These are phyloP conservation scores for Cydia splendana DNA, from an alignment of 1,140 invertebrate genomes.

Conservation along the genomic window DNA sequence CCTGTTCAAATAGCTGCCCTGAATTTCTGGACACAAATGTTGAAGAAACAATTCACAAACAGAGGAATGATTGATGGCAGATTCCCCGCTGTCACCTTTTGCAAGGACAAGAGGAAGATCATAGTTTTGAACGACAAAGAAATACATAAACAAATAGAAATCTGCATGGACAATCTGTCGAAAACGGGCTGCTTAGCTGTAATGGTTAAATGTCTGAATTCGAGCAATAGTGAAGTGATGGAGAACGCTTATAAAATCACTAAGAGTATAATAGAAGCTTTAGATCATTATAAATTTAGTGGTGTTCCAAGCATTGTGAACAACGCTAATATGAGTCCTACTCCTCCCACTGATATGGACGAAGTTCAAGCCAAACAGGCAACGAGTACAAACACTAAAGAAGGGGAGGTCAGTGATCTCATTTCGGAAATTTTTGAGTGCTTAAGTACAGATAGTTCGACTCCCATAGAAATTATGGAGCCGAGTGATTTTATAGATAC, in stretches of 20 bases:
- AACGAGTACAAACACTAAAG: neutral
- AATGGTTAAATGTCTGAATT: conserved; percentile 80
- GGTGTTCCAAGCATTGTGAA: conserved; percentile 49
- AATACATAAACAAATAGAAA: conserved; percentile 82
- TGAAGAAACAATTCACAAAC: conserved; percentile 81
- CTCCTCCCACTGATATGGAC: neutral
- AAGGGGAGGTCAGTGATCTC: conserved; percentile 20
- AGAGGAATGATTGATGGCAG: conserved; percentile 87
- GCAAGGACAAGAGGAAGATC: conserved; percentile 84
- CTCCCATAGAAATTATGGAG: conserved; percentile 63
- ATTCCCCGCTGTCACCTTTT: conserved; percentile 87
- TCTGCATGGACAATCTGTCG: conserved; percentile 82
- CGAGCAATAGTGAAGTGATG: conserved; percentile 84
- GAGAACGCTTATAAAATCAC: conserved; percentile 80
- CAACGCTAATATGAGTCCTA: neutral
- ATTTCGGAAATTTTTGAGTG: conserved; percentile 36
- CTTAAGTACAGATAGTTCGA: conserved; percentile 40
- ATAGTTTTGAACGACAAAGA: conserved; percentile 83
- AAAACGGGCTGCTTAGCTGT: conserved; percentile 83
- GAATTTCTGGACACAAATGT: conserved; percentile 83
- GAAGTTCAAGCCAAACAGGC: neutral
- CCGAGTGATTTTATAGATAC: conserved; percentile 80
- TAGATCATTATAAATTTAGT: conserved; percentile 78
- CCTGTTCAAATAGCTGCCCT: conserved; percentile 85
- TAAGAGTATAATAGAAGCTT: conserved; percentile 74